Conservation (phyloP, 1,140 invertebrate genomes). For the Plutomurus gul region DNA sequence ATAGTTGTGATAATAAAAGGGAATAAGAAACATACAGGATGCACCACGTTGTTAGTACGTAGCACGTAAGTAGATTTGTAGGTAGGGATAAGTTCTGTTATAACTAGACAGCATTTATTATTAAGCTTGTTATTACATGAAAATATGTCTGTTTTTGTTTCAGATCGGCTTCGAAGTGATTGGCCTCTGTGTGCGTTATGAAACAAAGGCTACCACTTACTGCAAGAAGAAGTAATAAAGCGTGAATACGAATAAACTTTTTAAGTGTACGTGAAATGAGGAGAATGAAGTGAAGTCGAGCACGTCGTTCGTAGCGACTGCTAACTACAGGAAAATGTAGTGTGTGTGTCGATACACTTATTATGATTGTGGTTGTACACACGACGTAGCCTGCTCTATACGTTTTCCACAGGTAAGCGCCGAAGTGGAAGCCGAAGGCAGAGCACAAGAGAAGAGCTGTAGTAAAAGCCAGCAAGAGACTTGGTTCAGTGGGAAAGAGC, state of each 20-base stretch:
- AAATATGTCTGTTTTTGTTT: background rate
- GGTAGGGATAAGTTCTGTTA: background rate
- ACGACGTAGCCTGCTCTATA: too few relatives aligned
- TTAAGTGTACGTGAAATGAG: background rate
- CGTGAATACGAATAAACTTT: background rate
- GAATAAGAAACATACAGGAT: too few relatives aligned
- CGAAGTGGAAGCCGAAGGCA: too few relatives aligned
- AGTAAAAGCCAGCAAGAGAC: background rate
- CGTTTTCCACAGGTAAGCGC: too few relatives aligned
- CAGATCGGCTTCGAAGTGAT: background rate
- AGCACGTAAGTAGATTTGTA: too few relatives aligned
- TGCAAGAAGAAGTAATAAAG: background rate
- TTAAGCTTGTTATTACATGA: background rate
- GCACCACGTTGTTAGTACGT: too few relatives aligned
- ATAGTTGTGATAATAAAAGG: too few relatives aligned
- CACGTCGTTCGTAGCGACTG: too few relatives aligned
- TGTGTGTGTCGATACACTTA: too few relatives aligned
- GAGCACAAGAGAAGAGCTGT: background rate
- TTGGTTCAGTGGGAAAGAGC: background rate
- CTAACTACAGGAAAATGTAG: too few relatives aligned
- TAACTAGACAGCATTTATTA: too few relatives aligned
- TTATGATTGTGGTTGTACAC: too few relatives aligned
- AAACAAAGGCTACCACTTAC: background rate
- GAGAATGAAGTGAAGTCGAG: background rate
- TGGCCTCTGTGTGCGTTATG: background rate